Conservation (phyloP, 1,140 invertebrate genomes). For the Hycleus cichorii region DNA sequence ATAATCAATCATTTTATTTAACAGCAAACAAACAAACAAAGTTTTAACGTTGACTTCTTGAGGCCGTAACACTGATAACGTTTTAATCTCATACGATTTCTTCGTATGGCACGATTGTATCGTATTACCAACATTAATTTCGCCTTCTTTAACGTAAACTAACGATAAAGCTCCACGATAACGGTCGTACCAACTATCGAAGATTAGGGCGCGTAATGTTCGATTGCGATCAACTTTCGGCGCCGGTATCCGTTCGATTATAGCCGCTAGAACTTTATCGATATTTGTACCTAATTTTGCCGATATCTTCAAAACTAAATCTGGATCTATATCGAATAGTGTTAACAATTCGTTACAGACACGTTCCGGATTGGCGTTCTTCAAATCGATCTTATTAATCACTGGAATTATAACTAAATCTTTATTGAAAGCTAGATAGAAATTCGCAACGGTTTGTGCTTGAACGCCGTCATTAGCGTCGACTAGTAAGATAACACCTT, state of each 20-base stretch:
- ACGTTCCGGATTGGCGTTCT: conserved; percentile 76
- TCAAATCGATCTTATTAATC: conserved; percentile 95
- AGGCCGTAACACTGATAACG: conserved; percentile 74
- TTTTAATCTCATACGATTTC: conserved; percentile 72
- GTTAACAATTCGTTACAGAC: conserved; percentile 71
- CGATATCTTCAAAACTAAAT: conserved; percentile 67
- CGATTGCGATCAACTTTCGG: conserved; percentile 54
- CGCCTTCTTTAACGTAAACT: conserved; percentile 71
- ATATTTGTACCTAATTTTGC: conserved; percentile 85
- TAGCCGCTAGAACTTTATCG: conserved; percentile 62
- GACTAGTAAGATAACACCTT: conserved; percentile 90
- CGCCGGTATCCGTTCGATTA: conserved; percentile 72
- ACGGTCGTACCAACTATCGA: conserved; percentile 91
- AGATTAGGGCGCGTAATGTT: conserved; percentile 73
- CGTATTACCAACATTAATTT: conserved; percentile 57
- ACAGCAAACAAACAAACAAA: conserved; percentile 50
- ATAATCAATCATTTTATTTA: too few species aligned
- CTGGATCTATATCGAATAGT: conserved; percentile 76
- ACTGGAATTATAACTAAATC: conserved; percentile 84
- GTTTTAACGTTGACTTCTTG: conserved; percentile 58
- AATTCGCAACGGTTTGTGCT: conserved; percentile 97
- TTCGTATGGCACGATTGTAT: conserved; percentile 57
- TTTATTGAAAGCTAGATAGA: conserved; percentile 80
- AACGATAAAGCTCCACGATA: conserved; percentile 79
- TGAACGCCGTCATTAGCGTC: conserved; percentile 97